These are phyloP conservation scores for Oxystoma pomonae DNA, from an alignment of 2,888 invertebrate species.

Conservation along the genomic window DNA sequence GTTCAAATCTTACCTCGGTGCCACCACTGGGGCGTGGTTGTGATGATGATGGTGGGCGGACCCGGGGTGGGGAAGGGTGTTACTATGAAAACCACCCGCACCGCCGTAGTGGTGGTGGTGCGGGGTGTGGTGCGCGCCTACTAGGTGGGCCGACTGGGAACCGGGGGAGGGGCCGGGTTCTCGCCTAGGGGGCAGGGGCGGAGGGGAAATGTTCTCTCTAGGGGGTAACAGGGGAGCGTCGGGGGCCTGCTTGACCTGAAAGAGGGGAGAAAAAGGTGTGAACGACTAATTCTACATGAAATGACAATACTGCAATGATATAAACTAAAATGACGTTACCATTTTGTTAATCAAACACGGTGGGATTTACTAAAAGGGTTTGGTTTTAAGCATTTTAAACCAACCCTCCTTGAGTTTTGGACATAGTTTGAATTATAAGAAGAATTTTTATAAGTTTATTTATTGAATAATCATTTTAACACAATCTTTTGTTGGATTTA, in stretches of 20 bases:
- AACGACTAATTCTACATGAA: too few species aligned
- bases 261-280: slow-evolving; percentile 7
- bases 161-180: slow-evolving; percentile 41
- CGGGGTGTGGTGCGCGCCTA: slow-evolving; percentile 18
- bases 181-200: slow-evolving; percentile 44
- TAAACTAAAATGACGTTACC: too few species aligned
- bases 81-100: slow-evolving; percentile 1
- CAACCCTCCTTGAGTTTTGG: too few species aligned
- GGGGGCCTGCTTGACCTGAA: slow-evolving; percentile 57
- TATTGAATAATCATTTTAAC: too few species aligned
- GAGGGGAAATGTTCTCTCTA: slow-evolving; percentile 53
- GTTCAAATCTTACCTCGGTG: slow-evolving; percentile 38
- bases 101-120: slow-evolving; percentile 15
- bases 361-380: too few species aligned
- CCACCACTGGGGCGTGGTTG: slow-evolving; percentile 31
- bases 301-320: too few species aligned
- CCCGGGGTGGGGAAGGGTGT: slow-evolving; percentile 26
- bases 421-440: too few species aligned
- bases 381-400: too few species aligned
- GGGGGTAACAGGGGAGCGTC: slow-evolving; percentile 69
- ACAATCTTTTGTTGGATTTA: too few species aligned
- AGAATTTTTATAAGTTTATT: too few species aligned
- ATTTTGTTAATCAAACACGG: too few species aligned
- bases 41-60: slow-evolving; percentile 1
- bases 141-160: slow-evolving; percentile 26